Base-by-base conservation (phyloP, 2,888 invertebrate genomes). In the Apotomis capreana region DNA sequence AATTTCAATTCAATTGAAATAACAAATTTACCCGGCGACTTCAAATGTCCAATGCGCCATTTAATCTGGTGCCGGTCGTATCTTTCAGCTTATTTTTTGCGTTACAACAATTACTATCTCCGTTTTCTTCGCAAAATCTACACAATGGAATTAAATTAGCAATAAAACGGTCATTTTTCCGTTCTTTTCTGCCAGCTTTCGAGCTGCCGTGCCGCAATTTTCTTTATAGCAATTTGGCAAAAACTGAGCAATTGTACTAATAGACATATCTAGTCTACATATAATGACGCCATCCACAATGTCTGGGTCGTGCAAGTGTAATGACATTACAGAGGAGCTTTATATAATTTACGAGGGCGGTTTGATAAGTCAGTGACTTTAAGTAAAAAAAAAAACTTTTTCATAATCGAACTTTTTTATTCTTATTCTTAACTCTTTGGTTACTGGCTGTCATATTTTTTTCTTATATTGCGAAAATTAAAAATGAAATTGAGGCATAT, bases 161-260 rank as follows among this genome's bases (percentile, higher is more conserved):
- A 57, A 62, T 62, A 55, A 62, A 69, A 62, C 62, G 62, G 62
- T 57, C 37, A 69, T 62, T 69, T 46, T 69, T 62, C 49, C 62
- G 37, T 69, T 37, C 57, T 10, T 46, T 40, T 40, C 61, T 68
- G 60, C 61, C 61, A 68, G 57, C 36, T 62, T 69, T 61, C 13
- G 61, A 55, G 37, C 69, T 62, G 61, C 49, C 49, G 49, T 55
- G 62, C 5, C 57, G 55, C 57, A 69, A 63, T 69, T 62, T 69
- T 37, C 57, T 46, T 44, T 65, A n/a, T 65, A 57, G 26, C 55
- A 57, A 65, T 65, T 65, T 57, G 12, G 46, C 57, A 65, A 55
- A 57, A 65, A 44, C 57, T 15, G 57, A 62, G 15, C 55, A 64
- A 40, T 54, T 55, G n/a, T 15, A 49, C 37, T n/a, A 57, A 49